phyloP scores from a whole-genome alignment of 2,797 vertebrate genomes.

The Erithacus rubecula region DNA sequence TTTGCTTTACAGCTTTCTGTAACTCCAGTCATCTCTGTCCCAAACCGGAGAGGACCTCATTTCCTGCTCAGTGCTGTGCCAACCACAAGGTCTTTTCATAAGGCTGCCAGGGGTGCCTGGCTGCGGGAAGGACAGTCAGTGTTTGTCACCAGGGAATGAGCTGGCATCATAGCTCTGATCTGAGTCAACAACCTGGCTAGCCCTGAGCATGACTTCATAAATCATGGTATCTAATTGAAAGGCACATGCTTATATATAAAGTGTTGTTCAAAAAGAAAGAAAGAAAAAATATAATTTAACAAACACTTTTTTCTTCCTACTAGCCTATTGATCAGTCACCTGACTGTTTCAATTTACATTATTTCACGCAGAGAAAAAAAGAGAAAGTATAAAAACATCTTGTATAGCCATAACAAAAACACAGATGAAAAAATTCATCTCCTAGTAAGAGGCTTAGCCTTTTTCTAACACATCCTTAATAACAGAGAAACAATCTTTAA shows the following conservation, averaged over 20 bases:
- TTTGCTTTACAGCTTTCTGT: slow-evolving; percentile 42
- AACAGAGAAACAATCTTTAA: slow-evolving; percentile 19
- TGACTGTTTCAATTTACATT: slow-evolving; percentile 21
- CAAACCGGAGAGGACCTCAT: slow-evolving; percentile 53
- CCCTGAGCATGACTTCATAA: slow-evolving; percentile 56
- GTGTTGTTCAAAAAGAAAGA: not conserved
- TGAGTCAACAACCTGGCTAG: slow-evolving; percentile 64
- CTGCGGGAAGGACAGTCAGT: slow-evolving; percentile 60
- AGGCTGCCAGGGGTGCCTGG: slow-evolving; percentile 52
- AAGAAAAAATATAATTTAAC: not conserved
- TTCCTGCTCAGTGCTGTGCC: slow-evolving; percentile 61
- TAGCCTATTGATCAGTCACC: not conserved
- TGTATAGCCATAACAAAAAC: slow-evolving; percentile 1
- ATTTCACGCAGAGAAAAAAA: not conserved
- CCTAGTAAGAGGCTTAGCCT: slow-evolving; percentile 14
- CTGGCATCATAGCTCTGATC: slow-evolving; percentile 46
- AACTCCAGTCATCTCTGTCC: slow-evolving; percentile 55
- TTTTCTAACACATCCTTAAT: slow-evolving; percentile 22
- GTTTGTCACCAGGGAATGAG: slow-evolving; percentile 67
- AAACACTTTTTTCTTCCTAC: not conserved
- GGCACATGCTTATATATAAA: not conserved
- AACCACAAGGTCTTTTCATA: slow-evolving; percentile 53
- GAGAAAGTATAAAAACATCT: not conserved
- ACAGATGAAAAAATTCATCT: slow-evolving; percentile 22
- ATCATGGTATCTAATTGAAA: slow-evolving; percentile 39